Base-by-base conservation (phyloP, 1,140 invertebrate species). In the Drosophila chauvacae region DNA sequence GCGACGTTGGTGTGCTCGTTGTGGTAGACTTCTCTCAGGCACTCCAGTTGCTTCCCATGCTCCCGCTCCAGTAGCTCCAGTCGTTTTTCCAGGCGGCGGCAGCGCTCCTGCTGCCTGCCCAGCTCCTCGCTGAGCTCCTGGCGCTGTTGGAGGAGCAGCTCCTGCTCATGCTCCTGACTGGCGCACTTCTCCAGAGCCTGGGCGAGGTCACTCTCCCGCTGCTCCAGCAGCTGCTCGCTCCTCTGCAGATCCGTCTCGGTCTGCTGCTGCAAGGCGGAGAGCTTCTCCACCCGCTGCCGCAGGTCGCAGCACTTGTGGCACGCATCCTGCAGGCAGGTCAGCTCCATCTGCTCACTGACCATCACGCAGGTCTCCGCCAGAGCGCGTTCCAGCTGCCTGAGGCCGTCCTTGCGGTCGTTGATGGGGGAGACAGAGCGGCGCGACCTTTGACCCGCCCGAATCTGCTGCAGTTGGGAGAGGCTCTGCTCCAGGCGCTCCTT, bases 11-110 rank as follows among this genome's bases (percentile, higher is more conserved):
- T 72, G 11, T 90, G 93, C 85, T 74, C 94, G 90, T 94, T 95
- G 92, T 94, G 94, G 92, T 96, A 97, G 10, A 95, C 95, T 7
- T 95, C 94, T 7, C 95, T 93, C 37, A 97, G 90, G 75, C 95
- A 95, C 77, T 96, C 96, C 41, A 96, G 94, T 88, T 97, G 96
- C 68, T 95, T 96, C 5, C 95, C 94, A 91, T 97, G 96, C 91
- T 97, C 96, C 3, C 95, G 94, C 85, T 96, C 96, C 68, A 97
- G 94, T 14, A 95, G 94, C 77, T 95, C 95, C 10, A 96, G 92
- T 18, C 95, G 93, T 33, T 95, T 93, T 86, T 96, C 95, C 48
- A 96, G 90, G 45, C 94, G 94, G 62, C 94, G 94, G n/a, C 95
- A 94, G 23, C 94, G 94, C 77, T 96, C 95, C 42, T 94, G 93